A percentile compares a stretch with the other conserved stretches of the same genome.
Evolutionary conservation across 2,797 vertebrate species (phyloP).

Genomic region (Ctenochaetus hawaiiensis): DNA sequence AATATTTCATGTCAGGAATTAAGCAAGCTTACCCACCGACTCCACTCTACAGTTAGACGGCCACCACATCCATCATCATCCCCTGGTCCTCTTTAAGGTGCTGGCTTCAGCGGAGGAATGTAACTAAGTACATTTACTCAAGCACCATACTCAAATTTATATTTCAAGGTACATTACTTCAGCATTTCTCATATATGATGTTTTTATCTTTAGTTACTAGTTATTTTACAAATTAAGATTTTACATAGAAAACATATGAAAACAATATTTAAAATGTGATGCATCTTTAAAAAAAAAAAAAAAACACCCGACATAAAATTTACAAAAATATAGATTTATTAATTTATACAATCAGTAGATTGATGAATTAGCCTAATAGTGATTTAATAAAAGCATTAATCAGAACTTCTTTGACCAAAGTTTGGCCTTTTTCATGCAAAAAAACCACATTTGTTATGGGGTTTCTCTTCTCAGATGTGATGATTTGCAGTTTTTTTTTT

Average conservation of each 20-base stretch:
- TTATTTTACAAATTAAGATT: background rate
- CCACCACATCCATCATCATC: slow-evolving; percentile 84
- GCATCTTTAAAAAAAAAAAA: background rate
- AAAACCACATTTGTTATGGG: background rate
- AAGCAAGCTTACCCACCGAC: slow-evolving; percentile 76
- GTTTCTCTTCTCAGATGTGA: background rate
- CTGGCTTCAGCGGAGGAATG: slow-evolving; percentile 26
- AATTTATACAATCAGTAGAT: background rate
- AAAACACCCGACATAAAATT: background rate
- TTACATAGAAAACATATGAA: background rate
- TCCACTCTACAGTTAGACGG: slow-evolving; percentile 77
- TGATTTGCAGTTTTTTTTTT: background rate
- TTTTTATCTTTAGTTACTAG: background rate
- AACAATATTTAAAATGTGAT: background rate
- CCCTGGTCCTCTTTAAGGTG: slow-evolving; percentile 38
- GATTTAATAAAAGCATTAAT: no score
- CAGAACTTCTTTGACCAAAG: background rate
- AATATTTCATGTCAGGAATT: slow-evolving; percentile 89
- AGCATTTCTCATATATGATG: background rate
- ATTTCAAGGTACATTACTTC: background rate
- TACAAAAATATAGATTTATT: background rate
- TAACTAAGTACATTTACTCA: slow-evolving; percentile 25
- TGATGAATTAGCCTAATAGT: background rate
- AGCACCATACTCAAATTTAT: background rate
- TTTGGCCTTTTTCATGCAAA: background rate